Evolutionary conservation across 2,888 invertebrate species (phyloP), one percentile per base, ranked within the genome.

Genomic region (Microctonus brassicae): DNA sequence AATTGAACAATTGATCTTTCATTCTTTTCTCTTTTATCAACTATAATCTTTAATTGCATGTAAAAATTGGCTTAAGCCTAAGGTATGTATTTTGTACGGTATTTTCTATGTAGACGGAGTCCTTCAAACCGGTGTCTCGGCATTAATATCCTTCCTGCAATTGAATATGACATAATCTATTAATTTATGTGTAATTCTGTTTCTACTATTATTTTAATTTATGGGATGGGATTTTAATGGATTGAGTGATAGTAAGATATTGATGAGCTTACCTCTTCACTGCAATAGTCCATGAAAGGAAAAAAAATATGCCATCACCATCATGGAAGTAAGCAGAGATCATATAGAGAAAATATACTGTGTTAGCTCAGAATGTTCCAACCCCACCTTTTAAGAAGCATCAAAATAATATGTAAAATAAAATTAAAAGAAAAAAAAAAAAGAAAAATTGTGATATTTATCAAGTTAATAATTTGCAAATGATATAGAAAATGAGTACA

Each of bases 71-170:
- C 83, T 84, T 17, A 81, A 80, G 78, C 81, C 82, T 83, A 86
- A 81, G 82, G 82, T 84, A 84, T 84, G 73, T 83, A 83, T 81
- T 87, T 87, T 87, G 87, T 87, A 87, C 87, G 86, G 82, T 81
- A 78, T 81, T 82, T 83, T 72, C 77, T 78, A 79, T 83, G 78
- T 79, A 75, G 77, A 79, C 80, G 77, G 76, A 80, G 80, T 81
- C 80, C 78, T 76, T 87, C 84, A 88, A 75, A 88, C 88, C 74
- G 88, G 87, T 79, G 88, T 88, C 83, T 88, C 88, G 78, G 88
- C 88, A 75, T 88, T 88, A 84, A 83, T 87, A 85, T 88, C 88
- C 85, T 86, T 88, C 86, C 88, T 88, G 82, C 67, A 86, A 86
- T 74, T 76, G 22, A 36, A 77, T 24, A 22, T 69, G 73, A 39